Evolutionary conservation across 2,888 invertebrate genomes (phyloP), one percentile per base, ranked within the genome.

Genomic region (Phyllotreta cruciferae): DNA sequence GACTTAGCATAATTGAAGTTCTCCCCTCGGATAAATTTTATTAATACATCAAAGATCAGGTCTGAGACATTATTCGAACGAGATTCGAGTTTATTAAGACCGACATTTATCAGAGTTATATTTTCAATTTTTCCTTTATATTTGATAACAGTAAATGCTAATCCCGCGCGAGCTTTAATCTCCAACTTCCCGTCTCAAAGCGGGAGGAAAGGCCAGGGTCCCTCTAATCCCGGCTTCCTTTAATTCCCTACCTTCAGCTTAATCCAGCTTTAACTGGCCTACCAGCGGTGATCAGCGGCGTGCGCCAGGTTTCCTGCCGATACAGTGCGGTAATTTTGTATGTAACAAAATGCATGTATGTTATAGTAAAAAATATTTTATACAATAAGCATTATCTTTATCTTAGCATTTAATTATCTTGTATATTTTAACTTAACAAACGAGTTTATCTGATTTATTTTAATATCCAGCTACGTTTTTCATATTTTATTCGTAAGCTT

Each of bases 231-330:
- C 74, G 74, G 80, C 80, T 80, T 80, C 80, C 80, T 80, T 79
- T 81, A 81, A 81, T 81, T 80, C 81, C 80, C 77, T 81, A 81
- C 81, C 81, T 81, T 81, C 78, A 74, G 77, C 79, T 77, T 81
- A 81, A 81, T 81, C 81, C 81, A 80, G 81, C 80, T 81, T 81
- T 79, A 81, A 78, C 79, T 77, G 77, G 78, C 78, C 80, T 78
- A 77, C 78, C 77, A 75, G 76, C 73, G 71, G 66, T 62, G 63
- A 52, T 52, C 67, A 68, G 67, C 70, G 67, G 69, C 68, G 70
- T 66, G n/a, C 42, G 8, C 41, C n/a, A 14, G 8, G 42, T 52
- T 41, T 42, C 10, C 52, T 58, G 41, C 24, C 37, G 24, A 24
- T 24, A 24, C 24, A 24, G 24, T 3, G 2, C 24, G 24, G 24